Conservation (phyloP, 2,888 invertebrate genomes). For the Spilosoma lubricipeda region DNA sequence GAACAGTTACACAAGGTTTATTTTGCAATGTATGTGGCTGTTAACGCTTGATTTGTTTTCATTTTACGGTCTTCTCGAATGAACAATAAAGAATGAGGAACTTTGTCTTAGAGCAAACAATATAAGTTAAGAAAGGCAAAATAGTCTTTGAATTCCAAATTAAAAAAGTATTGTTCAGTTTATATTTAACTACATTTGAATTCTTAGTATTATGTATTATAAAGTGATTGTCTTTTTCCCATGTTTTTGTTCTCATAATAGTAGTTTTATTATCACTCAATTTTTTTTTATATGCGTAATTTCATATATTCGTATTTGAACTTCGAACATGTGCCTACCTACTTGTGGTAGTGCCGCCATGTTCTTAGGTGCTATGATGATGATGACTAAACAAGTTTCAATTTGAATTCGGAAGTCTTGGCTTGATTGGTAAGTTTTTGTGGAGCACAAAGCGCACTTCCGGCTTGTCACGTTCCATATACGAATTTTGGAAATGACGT, state of each 20-base stretch:
- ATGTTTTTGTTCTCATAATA: not conserved
- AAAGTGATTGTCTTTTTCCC: not conserved
- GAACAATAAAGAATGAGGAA: conserved; percentile 76
- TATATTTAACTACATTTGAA: not conserved
- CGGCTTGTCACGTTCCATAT: conserved; percentile 72
- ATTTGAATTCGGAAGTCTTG: conserved; percentile 73
- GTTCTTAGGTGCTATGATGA: conserved; percentile 64
- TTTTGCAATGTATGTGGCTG: conserved; percentile 29
- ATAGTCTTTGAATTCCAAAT: not conserved
- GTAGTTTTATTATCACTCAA: too few species aligned
- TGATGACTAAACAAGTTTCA: conserved; percentile 71
- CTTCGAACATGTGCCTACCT: conserved; percentile 40
- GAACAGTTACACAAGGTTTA: not conserved
- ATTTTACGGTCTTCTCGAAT: conserved; percentile 71
- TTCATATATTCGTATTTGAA: conserved; percentile 39
- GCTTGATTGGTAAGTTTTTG: conserved; percentile 82
- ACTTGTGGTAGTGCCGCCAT: conserved; percentile 60
- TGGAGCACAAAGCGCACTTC: conserved; percentile 75
- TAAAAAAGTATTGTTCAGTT: not conserved
- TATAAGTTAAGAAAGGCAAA: not conserved
- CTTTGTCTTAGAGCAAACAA: conserved; percentile 50
- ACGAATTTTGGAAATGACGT: conserved; percentile 69
- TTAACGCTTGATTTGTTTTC: conserved; percentile 60
- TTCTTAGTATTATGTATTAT: not conserved
- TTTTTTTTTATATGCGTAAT: too few species aligned